These are phyloP conservation scores for Montipora efflorescens DNA, from an alignment of 64 coral and sea anemone genomes.

Conservation along the genomic window DNA sequence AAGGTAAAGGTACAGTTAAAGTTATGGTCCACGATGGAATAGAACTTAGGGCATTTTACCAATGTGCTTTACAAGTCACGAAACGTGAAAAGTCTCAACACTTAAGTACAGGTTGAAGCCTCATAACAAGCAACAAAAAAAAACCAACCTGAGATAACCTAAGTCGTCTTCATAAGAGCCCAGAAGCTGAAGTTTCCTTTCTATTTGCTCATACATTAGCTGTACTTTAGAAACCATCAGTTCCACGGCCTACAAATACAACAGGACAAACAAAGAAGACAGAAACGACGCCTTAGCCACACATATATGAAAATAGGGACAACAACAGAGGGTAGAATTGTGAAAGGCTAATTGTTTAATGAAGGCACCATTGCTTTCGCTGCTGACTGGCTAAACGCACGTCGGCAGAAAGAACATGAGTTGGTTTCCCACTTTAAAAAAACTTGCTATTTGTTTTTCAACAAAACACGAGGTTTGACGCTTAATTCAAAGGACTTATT, in stretches of 20 bases:
- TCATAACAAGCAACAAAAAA: not conserved
- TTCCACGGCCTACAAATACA: slow-evolving; percentile 62
- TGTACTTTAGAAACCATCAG: slow-evolving; percentile 65
- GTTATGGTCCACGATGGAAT: too few species aligned
- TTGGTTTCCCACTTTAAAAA: too few species aligned
- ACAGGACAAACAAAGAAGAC: not conserved
- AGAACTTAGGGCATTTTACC: not conserved
- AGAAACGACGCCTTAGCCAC: not conserved
- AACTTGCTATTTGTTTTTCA: too few species aligned
- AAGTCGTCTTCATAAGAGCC: slow-evolving; percentile 83
- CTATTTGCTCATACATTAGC: slow-evolving; percentile 79
- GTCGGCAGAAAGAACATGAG: too few species aligned
- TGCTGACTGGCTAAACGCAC: too few species aligned
- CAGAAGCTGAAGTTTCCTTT: slow-evolving; percentile 74
- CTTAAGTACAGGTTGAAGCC: not conserved
- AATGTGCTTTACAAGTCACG: too few species aligned
- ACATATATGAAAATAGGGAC: not conserved
- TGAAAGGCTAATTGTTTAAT: too few species aligned
- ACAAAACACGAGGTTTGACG: too few species aligned
- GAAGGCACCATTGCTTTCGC: too few species aligned
- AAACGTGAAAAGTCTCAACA: too few species aligned
- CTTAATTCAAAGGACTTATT: too few species aligned
- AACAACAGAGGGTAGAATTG: too few species aligned
- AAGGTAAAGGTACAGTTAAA: not conserved
- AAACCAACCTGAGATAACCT: slow-evolving; percentile 70